Conservation (phyloP, 1,140 invertebrate species). For the Bombus consobrinus region DNA sequence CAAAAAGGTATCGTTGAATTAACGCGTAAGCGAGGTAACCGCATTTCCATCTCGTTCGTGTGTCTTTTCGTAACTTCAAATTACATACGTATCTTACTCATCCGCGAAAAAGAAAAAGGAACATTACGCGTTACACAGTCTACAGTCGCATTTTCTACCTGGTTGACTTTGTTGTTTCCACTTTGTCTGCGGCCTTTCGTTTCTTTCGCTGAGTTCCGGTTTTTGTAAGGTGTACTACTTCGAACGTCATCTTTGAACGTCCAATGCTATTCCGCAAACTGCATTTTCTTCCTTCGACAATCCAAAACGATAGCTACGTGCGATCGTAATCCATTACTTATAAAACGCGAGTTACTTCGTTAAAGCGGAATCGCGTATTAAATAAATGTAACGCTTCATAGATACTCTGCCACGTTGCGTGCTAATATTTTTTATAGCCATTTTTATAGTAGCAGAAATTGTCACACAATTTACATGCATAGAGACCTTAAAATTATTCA, state of each 20-base stretch:
- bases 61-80: too few species aligned
- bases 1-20: too few species aligned
- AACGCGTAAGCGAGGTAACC: neutral
- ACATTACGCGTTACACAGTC: neutral
- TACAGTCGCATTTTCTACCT: neutral
- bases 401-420: neutral
- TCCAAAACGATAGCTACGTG: neutral
- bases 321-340: neutral
- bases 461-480: neutral
- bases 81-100: neutral
- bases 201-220: neutral
- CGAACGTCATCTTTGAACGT: neutral
- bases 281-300: neutral
- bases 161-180: slow-evolving; percentile 17
- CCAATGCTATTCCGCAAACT: neutral
- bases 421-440: neutral
- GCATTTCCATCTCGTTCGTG: neutral
- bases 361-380: slow-evolving; percentile 1
- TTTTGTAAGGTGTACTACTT: neutral
- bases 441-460: neutral
- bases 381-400: neutral
- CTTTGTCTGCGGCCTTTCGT: neutral
- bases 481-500: neutral
- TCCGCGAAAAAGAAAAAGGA: neutral
- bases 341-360: neutral